Evolutionary conservation across 37 sponge, comb jelly and placozoan genomes (phyloP).

Genomic region (Spongilla lacustris): DNA sequence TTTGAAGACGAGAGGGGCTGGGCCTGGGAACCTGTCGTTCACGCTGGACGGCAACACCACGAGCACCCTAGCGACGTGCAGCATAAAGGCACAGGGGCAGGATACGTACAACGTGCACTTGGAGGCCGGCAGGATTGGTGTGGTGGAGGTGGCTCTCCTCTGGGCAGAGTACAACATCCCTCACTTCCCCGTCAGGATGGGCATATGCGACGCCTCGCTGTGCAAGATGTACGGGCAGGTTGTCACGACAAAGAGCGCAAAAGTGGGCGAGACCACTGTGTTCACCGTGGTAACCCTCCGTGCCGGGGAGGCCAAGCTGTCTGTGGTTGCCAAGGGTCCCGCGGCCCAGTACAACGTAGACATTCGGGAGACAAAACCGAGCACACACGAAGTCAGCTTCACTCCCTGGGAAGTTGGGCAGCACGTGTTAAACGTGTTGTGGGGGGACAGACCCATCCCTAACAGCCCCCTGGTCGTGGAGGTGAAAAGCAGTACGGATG

Average conservation of each 20-base stretch:
- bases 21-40: constrained; percentile 61
- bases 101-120: constrained; percentile 54
- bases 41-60: constrained; percentile 24
- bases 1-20: constrained; percentile 74
- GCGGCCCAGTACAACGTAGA: constrained; percentile 63
- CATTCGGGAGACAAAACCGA: constrained; percentile 10
- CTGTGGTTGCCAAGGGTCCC: constrained; percentile 49
- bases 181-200: constrained; percentile 54
- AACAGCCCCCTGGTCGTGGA: constrained; percentile 60
- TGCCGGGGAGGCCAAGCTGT: constrained; percentile 69
- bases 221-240: constrained; percentile 65
- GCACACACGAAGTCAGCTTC: constrained; percentile 44
- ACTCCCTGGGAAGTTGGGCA: constrained; percentile 78
- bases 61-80: constrained; percentile 9
- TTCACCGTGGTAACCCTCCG: constrained; percentile 63
- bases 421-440: constrained; percentile 67
- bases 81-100: constrained; percentile 26
- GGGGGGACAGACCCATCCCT: constrained; percentile 59
- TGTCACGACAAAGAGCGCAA: constrained; percentile 50
- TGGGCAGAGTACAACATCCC: constrained; percentile 72
- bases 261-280: constrained; percentile 60
- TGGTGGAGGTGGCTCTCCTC: constrained; percentile 14
- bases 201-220: constrained; percentile 65
- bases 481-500: constrained; percentile 34
- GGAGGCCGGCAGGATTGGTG: constrained; percentile 20